These are phyloP conservation scores for Epizoanthus stellaris DNA, from an alignment of 92 coral and sea anemone species.

Conservation along the genomic window DNA sequence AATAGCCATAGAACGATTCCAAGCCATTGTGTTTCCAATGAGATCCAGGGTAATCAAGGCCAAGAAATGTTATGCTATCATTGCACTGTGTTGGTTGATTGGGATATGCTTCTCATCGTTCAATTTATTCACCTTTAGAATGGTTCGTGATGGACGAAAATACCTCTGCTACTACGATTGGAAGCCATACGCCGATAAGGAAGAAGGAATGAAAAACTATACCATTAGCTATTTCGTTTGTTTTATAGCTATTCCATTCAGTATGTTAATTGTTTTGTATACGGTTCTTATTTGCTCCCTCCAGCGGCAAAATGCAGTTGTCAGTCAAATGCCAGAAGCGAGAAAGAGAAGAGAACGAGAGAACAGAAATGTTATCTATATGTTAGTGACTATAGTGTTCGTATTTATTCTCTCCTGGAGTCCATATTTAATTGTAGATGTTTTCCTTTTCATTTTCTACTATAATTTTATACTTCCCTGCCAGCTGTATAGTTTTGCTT, in stretches of 20 bases:
- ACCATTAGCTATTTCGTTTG: slow-evolving; percentile 10
- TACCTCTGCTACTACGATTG: background rate
- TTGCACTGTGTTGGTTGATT: slow-evolving; percentile 17
- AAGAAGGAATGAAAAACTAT: slow-evolving; percentile 5
- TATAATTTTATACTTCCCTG: slow-evolving; percentile 16
- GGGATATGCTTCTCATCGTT: background rate
- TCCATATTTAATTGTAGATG: background rate
- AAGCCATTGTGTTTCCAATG: slow-evolving; percentile 28
- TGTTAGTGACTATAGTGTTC: slow-evolving; percentile 12
- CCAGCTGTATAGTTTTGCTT: background rate
- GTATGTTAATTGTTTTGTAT: background rate
- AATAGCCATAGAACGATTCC: slow-evolving; percentile 28
- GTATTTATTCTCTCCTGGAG: slow-evolving; percentile 22
- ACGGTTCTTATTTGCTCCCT: slow-evolving; percentile 11
- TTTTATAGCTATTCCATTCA: slow-evolving; percentile 16
- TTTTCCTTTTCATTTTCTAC: slow-evolving; percentile 6
- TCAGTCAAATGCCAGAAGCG: slow-evolving; percentile 19
- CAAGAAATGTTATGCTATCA: background rate
- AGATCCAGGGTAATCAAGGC: background rate
- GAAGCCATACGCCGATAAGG: background rate
- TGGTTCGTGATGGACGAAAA: background rate
- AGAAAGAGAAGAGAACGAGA: slow-evolving; percentile 13
- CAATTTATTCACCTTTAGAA: slow-evolving; percentile 4
- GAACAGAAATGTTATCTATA: slow-evolving; percentile 31
- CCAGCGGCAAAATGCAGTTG: slow-evolving; percentile 3